Base-by-base conservation (phyloP, 2,888 invertebrate species). In the Eulithis testata region DNA sequence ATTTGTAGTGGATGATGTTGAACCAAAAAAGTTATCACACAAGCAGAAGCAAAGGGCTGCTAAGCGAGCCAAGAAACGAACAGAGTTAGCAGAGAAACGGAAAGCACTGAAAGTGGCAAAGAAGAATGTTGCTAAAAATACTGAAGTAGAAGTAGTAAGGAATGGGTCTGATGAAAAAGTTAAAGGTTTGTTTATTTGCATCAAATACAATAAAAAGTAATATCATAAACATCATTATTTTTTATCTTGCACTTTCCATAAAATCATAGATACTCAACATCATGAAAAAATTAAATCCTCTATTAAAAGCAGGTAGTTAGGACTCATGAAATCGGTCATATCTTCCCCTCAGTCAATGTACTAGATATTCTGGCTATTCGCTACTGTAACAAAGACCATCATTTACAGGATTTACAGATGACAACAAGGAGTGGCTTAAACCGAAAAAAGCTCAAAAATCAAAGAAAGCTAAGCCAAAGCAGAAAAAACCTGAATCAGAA, bases 351-450 rank as follows among this genome's bases (percentile, higher is more conserved):
- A 9, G 8, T 9, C 2, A 40, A 8, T 9, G 8, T 40, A 40
- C 0, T 40, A 9, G 8, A 40, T 9, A 9, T 2, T 40, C 0
- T 40, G 1, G 8, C 3, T 9, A 9, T 2, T 40, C 1, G 9
- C 8, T 40, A 40, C 8, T 8, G 9, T 40, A 40, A 40, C 40
- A 40, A 9, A 40, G 2, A 37, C n/a, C 36, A 51, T 43, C 44
- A 6, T 61, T 53, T 69, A 82, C 83, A 86, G 95, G 95, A 43
- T 96, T 95, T 74, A 94, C 95, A 50, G 96, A 96, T 91, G 95
- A 96, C 12, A 96, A 96, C 77, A 94, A 94, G 63, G 89, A 91
- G 37, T 96, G 96, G 96, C 82, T 96, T 47, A 96, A 94, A 77
- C 95, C 94, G 0, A 95, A 95, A 80, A 86, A 91, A 70, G 89